Base-by-base conservation (phyloP, 2,888 invertebrate genomes). In the Carabus problematicus region DNA sequence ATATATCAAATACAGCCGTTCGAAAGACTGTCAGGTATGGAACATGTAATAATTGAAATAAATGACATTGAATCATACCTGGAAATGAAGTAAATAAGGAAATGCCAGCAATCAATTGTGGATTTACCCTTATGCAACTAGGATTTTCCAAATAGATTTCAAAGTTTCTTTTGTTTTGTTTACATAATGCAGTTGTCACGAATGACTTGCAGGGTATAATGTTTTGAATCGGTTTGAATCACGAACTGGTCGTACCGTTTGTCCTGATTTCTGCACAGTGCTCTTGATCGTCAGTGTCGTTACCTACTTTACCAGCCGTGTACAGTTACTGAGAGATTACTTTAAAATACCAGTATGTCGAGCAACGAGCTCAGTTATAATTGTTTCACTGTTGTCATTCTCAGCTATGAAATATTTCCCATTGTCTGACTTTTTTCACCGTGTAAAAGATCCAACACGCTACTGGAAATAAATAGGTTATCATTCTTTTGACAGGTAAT, bases 251-350 rank as follows among this genome's bases (percentile, higher is more conserved):
- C 29, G 29, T 29, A 29, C 29, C 52, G 14, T 52, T 52, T 52
- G 16, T 16, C 52, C 52, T 18, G 47, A 16, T 52, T 52, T 52
- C 52, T 52, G 52, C 16, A 29, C 29, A 8, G 52, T 52, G 52
- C 52, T 52, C 52, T 52, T 52, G 52, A 52, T 52, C 52, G 52
- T 52, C 19, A 19, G 56, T 56, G 66, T 66, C 66, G 66, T 66
- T 59, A 66, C 66, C 66, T 66, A 66, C 66, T 66, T 66, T 66
- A 58, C 66, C 66, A 58, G 14, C 49, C 41, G 41, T 58, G 45
- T 66, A 66, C 66, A 58, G 66, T 66, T 66, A 66, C 58, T 54
- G 39, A 56, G 43, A 64, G 52, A 52, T 52, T 18, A 52, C 19
- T 14, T 52, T 47, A 18, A 52, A 52, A 52, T 52, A 52, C 14